Evolutionary conservation across 2,797 vertebrate species (phyloP).

Genomic region (Sebastes steindachneri): DNA sequence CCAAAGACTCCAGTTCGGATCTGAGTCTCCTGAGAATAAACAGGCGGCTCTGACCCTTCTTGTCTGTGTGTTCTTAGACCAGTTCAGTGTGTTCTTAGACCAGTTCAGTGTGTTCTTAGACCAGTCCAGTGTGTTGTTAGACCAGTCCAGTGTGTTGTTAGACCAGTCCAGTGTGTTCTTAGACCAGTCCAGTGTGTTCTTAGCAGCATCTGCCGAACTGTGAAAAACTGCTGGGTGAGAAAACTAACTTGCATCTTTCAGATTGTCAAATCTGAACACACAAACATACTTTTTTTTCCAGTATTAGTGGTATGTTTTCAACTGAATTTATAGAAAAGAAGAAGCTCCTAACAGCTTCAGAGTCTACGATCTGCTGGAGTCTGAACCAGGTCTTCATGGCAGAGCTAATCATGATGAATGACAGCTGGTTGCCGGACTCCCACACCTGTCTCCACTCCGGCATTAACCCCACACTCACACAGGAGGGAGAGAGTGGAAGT

Average conservation of each 20-base stretch:
- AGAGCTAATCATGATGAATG: background rate
- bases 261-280: background rate
- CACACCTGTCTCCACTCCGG: too few species aligned
- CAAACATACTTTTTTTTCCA: background rate
- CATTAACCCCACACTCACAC: background rate
- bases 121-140: too few species aligned
- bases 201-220: background rate
- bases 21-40: too few species aligned
- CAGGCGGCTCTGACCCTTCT: too few species aligned
- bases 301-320: background rate
- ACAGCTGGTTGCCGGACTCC: fast-evolving
- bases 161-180: too few species aligned
- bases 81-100: too few species aligned
- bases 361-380: background rate
- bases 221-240: background rate
- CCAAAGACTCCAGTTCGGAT: too few species aligned
- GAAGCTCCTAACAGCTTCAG: background rate
- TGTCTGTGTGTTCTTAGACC: too few species aligned
- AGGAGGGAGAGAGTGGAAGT: background rate
- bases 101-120: too few species aligned
- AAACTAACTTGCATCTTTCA: background rate
- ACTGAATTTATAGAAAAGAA: background rate
- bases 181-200: background rate
- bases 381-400: background rate
- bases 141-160: too few species aligned